A percentile compares a stretch with the other conserved stretches of the same genome.
Evolutionary conservation across 2,888 invertebrate genomes (phyloP).

Genomic region (Muscina levida): DNA sequence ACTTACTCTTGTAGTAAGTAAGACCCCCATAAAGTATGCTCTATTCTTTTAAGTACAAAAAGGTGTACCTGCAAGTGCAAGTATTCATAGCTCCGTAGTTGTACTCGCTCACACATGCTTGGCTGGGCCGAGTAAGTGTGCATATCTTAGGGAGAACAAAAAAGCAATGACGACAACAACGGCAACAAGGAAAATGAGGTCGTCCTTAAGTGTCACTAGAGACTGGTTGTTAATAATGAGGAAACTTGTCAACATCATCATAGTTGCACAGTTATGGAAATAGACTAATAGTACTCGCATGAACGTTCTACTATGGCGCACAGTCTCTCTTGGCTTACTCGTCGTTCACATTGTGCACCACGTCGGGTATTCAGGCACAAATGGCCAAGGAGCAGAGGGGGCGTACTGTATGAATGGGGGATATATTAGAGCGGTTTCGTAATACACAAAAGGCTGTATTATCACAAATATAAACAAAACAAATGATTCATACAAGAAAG

Average conservation of each 20-base stretch:
- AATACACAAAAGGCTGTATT: constrained; percentile 7
- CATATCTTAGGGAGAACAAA: constrained; percentile 18
- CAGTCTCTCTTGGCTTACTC: no score
- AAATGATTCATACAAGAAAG: not conserved
- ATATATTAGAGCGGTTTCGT: constrained; percentile 27
- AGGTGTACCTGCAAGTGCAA: no score
- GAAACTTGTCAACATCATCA: constrained; percentile 59
- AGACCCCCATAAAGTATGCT: constrained; percentile 37
- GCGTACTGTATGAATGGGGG: constrained; percentile 1
- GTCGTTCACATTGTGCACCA: not conserved
- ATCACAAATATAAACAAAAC: constrained; percentile 14
- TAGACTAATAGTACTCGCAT: constrained; percentile 4
- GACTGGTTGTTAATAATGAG: constrained; percentile 54
- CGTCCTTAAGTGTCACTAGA: constrained; percentile 56
- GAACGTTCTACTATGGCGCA: not conserved
- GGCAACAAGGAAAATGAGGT: constrained; percentile 52
- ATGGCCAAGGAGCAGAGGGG: not conserved
- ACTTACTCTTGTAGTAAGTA: no score
- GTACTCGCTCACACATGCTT: no score
- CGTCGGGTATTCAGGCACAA: constrained; percentile 13
- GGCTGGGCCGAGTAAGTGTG: no score
- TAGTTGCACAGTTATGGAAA: constrained; percentile 18
- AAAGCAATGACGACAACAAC: constrained; percentile 15
- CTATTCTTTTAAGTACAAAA: no score
- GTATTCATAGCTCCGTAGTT: no score